Conservation (phyloP, 2,888 invertebrate species). For the Entomobrya proxima region DNA sequence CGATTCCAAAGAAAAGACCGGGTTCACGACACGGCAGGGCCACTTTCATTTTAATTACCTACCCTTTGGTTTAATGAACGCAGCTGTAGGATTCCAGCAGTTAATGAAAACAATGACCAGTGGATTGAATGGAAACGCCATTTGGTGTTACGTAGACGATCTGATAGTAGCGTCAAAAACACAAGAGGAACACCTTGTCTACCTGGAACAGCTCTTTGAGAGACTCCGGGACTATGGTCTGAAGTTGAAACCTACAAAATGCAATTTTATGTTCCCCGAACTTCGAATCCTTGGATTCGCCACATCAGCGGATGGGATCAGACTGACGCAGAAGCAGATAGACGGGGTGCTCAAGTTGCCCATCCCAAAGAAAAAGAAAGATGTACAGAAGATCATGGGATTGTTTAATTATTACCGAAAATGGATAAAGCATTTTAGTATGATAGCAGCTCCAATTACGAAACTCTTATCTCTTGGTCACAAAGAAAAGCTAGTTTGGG, state of each 20-base stretch:
- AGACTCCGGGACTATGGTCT: background rate
- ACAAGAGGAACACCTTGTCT: background rate
- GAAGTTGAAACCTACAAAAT: constrained; percentile 28
- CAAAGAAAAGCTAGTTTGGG: background rate
- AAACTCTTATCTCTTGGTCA: background rate
- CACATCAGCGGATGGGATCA: constrained; percentile 40
- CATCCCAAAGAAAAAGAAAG: constrained; percentile 37
- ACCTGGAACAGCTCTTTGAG: background rate
- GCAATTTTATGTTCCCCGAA: background rate
- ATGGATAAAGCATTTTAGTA: background rate
- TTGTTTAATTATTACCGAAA: constrained; percentile 5
- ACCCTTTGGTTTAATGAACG: background rate
- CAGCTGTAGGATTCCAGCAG: background rate
- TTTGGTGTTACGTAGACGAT: constrained; percentile 11
- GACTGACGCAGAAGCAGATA: constrained; percentile 35
- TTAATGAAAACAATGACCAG: background rate
- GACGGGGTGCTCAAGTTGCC: constrained; percentile 23
- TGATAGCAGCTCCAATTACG: background rate
- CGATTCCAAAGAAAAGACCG: background rate
- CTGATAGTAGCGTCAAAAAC: background rate
- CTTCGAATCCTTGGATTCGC: background rate
- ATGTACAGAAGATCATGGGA: constrained; percentile 19
- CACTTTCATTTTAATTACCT: constrained; percentile 4
- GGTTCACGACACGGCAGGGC: background rate
- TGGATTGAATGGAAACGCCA: background rate